phyloP scores from a whole-genome alignment of 2,113 vertebrate genomes.

The Xerus inauris region DNA sequence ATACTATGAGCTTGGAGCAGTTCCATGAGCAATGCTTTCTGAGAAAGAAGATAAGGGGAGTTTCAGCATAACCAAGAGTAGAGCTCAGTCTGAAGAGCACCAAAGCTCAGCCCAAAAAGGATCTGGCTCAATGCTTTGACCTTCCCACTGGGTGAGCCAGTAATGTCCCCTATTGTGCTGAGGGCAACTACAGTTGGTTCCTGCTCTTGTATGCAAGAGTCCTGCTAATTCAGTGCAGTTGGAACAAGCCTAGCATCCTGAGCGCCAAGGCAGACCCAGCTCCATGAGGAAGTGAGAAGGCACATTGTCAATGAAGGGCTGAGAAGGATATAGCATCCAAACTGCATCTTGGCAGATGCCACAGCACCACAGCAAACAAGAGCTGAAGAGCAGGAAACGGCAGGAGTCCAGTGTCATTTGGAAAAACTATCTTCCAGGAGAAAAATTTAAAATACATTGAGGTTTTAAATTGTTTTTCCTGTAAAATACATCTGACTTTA shows the following conservation, averaged over 20 bases:
- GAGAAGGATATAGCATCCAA: background rate
- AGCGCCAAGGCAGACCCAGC: background rate
- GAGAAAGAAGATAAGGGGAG: background rate
- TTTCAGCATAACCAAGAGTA: background rate
- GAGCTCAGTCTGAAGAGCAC: background rate
- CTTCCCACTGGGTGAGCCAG: background rate
- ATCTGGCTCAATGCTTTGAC: background rate
- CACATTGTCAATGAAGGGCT: background rate
- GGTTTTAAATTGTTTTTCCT: background rate
- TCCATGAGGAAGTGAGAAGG: background rate
- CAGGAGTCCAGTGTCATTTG: background rate
- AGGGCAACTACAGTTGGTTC: background rate
- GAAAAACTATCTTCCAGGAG: background rate
- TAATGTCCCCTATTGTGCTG: background rate
- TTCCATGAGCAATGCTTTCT: background rate
- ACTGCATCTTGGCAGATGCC: background rate
- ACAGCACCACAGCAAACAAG: background rate
- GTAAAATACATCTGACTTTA: slow-evolving; percentile 15
- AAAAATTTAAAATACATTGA: background rate
- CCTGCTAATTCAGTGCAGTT: background rate
- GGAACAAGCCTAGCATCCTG: background rate
- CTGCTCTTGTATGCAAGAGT: background rate
- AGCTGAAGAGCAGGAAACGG: background rate
- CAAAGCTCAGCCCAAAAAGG: background rate
- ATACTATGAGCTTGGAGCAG: background rate